Evolutionary conservation across 1,140 invertebrate genomes (phyloP), one percentile per base, ranked within the genome.

Genomic region (Drosophila navojoa): DNA sequence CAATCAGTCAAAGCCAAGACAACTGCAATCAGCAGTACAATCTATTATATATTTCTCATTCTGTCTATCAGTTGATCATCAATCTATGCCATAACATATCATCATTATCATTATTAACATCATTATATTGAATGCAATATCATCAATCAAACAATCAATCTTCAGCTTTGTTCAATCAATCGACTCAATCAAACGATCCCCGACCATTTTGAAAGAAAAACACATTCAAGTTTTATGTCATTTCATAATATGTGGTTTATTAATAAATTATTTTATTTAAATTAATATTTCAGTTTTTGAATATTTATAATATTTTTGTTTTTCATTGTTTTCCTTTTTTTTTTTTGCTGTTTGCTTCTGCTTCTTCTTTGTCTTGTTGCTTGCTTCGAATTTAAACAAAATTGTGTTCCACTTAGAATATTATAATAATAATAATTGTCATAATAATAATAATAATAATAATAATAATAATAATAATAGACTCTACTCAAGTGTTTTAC

Each of bases 241-340:
- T 84, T 87, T 87, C 79, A 79, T 87, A 87, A 87, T 87, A 87
- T 87, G 82, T 87, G 82, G 79, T 87, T 86, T 87, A 87, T 87
- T 89, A 89, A 87, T 87, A 87, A 87, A 87, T 89, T 87, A 87
- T 82, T 87, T 75, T 82, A 77, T 79, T 87, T 86, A 89, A 87
- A 87, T 89, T 87, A 87, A 89, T 82, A 73, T 75, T 81, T 82
- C 82, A 79, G 69, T 87, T 87, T 81, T 86, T 86, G 82, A 87
- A 87, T 87, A 87, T 87, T 86, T 87, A 87, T 81, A 87, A 81
- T 87, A 87, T 81, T 86, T 86, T 84, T 32, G 5, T 32, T 78
- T 54, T 53, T 55, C 16, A 49, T 42, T 68, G 66, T 71, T 55
- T 60, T 45, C 19, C 5, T 45, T 62, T 10, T 22, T 27, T 40